Base-by-base conservation (phyloP, 2,797 vertebrate genomes). In the Borostomias antarcticus region DNA sequence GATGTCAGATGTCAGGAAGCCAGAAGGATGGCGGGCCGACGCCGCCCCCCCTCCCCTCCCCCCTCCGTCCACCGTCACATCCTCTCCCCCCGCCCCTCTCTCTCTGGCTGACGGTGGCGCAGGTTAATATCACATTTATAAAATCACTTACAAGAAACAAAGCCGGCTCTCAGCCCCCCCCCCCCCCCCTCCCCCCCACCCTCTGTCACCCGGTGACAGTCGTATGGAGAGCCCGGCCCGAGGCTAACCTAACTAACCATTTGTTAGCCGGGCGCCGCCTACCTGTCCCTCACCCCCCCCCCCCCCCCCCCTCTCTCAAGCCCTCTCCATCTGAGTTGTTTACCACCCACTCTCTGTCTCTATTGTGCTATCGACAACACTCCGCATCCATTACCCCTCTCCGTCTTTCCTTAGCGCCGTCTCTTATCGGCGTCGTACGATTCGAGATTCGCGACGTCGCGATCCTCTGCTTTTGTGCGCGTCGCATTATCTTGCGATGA, bases 1-100 rank as follows among this genome's bases (percentile, higher is more conserved):
- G 88, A 92, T 92, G 92, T 92, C 89, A 91, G 89, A 90, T 92
- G 91, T 93, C 91, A 91, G 88, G 86, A 91, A 89, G 86, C 88
- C 89, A 91, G 90, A 93, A 88, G 75, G 89, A 92, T 93, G 90
- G 89, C 83, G 79, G 87, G 85, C 88, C 88, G 83, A 90, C 87
- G 87, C 15, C 30, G 62, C 7, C 6, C 29, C 52, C 54, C 47
- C 56, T 60, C 67, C 87, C 85, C 62, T 70, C 64, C 51, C 68
- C 59, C 71, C 64, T 37, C 35, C 71, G 32, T 60, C 56, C 48
- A 59, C 33, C 30, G 29, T 2, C 57, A 43, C 23, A 28, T 45
- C n/a, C 56, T 26, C 35, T 25, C 78, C 77, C 76, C 83, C 85
- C 78, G 82, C 79, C 86, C 75, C 85, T 58, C 66, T 82, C 70